Percentiles rank a stretch among this genome's conserved stretches.
phyloP scores from a whole-genome alignment of 2,888 invertebrate genomes.

The Plagodis pulveraria region DNA sequence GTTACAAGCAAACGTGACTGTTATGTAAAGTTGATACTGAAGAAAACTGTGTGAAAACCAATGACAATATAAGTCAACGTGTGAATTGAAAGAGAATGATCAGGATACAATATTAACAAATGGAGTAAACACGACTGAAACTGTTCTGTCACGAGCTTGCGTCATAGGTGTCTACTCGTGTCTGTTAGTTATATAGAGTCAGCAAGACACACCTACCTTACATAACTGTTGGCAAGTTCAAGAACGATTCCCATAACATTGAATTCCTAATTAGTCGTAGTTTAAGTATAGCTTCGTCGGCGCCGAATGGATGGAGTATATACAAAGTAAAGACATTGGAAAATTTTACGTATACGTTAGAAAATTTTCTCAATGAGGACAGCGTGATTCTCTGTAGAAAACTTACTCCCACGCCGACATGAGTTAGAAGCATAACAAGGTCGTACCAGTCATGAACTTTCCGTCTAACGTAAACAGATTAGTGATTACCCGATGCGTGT shows the following conservation, averaged over 20 bases:
- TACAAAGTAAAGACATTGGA: no score
- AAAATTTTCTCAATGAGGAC: no score
- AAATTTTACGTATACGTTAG: no score
- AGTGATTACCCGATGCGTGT: no score
- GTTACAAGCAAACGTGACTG: constrained; percentile 24
- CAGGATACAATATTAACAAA: constrained; percentile 10
- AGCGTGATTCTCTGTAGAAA: no score
- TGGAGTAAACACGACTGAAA: constrained; percentile 6
- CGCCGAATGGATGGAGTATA: neutral
- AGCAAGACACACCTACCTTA: constrained; percentile 23
- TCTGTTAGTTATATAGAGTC: constrained; percentile 1
- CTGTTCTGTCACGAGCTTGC: constrained; percentile 18
- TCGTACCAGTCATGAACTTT: no score
- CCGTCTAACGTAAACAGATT: no score
- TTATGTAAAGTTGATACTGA: constrained; percentile 5
- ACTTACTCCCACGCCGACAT: no score
- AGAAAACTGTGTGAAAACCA: constrained; percentile 15
- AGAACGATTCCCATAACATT: constrained; percentile 8
- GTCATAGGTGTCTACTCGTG: constrained; percentile 7
- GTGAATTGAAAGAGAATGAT: constrained; percentile 1
- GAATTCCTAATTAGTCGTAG: constrained; percentile 13
- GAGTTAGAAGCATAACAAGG: no score
- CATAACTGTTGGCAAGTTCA: constrained; percentile 27
- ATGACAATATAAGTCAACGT: constrained; percentile 17
- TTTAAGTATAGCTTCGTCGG: constrained; percentile 3